Percentiles rank a stretch among this genome's conserved stretches.
These are phyloP conservation scores for Xylota sylvarum DNA, from an alignment of 2,888 invertebrate genomes.

Conservation along the genomic window DNA sequence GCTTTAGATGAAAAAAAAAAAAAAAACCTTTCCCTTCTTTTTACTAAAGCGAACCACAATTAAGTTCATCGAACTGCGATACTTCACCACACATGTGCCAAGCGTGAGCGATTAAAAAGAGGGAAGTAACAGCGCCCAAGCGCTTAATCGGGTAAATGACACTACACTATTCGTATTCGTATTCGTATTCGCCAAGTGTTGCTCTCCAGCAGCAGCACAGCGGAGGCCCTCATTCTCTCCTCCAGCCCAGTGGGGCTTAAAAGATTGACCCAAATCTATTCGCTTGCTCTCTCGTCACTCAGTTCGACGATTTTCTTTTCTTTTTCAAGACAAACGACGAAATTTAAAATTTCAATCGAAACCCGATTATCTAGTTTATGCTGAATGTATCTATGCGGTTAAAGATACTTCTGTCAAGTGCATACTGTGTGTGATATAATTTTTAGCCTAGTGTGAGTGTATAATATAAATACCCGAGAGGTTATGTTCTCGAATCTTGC, in stretches of 20 bases:
- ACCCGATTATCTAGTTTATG: slow-evolving; percentile 49
- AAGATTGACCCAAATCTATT: slow-evolving; percentile 45
- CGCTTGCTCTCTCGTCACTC: slow-evolving; percentile 24
- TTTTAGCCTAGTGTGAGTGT: slow-evolving; percentile 13
- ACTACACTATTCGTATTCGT: background rate
- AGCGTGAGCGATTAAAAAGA: slow-evolving; percentile 19
- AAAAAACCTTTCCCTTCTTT: slow-evolving; percentile 13
- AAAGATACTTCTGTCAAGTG: slow-evolving; percentile 38
- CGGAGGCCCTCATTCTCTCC: background rate
- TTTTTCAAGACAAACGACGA: background rate
- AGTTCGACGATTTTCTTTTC: slow-evolving; percentile 16
- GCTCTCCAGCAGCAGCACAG: background rate
- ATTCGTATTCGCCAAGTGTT: slow-evolving; percentile 13
- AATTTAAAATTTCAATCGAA: slow-evolving; percentile 40
- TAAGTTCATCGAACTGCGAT: slow-evolving; percentile 1
- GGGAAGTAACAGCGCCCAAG: background rate
- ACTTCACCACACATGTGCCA: slow-evolving; percentile 7
- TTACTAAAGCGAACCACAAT: background rate
- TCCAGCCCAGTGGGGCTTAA: slow-evolving; percentile 3
- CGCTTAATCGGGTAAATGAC: slow-evolving; percentile 30
- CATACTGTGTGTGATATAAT: slow-evolving; percentile 19
- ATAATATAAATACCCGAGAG: background rate
- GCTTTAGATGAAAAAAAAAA: background rate
- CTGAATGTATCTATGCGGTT: slow-evolving; percentile 18
- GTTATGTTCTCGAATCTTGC: background rate